Evolutionary conservation across 2,113 vertebrate species (phyloP), one percentile per base, ranked within the genome.

Genomic region (Ceyx melanurus): DNA sequence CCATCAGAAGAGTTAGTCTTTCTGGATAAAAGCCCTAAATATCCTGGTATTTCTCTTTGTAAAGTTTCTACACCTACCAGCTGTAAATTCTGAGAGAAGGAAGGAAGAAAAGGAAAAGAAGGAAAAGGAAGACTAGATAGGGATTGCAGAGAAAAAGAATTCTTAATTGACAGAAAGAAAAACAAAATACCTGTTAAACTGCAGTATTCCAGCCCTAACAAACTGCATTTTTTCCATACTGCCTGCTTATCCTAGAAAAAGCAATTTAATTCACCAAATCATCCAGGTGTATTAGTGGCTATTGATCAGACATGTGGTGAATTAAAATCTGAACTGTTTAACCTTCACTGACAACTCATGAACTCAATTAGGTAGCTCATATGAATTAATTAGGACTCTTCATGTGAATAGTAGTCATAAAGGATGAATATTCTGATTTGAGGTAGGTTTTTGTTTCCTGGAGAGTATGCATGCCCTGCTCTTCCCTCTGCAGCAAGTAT

Each of bases 311-410:
- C 48, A 18, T 6, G 4, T 45, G n/a, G 23, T 21, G n/a, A 83
- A 89, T 71, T 40, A 45, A 60, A 57, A 5, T 62, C 70, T 50
- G 43, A 60, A 33, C 35, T 23, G 4, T 12, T 73, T 58, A 35
- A 8, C 14, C 20, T 66, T 77, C 54, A 26, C 26, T 71, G 33
- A 37, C 12, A 66, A 15, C 12, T 23, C 2, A 0, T 0, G 1
- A 65, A 58, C 17, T 88, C 18, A 29, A 11, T 50, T 2, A 43
- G 13, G 45, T 51, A 88, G 16, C 2, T 83, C 26, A 45, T 9
- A 4, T 77, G 45, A 83, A 60, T 45, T 80, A 33, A 14, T 68
- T n/a, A 33, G 16, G 11, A 46, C 21, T 82, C 12, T 72, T 75
- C 9, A 6, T 33, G 17, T n/a, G 33, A 65, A 60, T 2, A 13